Conservation (phyloP, 2,888 invertebrate species). For the Apodemia hepburni region DNA sequence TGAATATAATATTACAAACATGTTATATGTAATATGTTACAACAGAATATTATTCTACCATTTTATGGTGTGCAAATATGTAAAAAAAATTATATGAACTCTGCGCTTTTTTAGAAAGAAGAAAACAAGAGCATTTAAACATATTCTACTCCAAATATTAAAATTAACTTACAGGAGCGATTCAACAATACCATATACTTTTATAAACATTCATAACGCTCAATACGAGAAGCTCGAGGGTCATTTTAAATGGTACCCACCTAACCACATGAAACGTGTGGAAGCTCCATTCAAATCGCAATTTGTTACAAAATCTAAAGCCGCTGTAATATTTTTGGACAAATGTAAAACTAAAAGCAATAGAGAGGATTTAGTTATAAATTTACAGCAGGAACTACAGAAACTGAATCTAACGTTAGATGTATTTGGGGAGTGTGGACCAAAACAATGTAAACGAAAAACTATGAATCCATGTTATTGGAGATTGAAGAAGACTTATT, state of each 20-base stretch:
- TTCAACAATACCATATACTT: conserved; percentile 50
- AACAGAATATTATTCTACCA: too few relatives aligned
- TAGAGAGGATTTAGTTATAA: conserved; percentile 48
- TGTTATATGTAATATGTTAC: too few relatives aligned
- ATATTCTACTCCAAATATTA: too few relatives aligned
- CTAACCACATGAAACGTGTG: conserved; percentile 39
- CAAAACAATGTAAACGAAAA: conserved; percentile 44
- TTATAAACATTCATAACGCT: conserved; percentile 44
- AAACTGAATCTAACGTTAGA: conserved; percentile 63
- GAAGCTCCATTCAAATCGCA: conserved; percentile 36
- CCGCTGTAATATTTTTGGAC: conserved; percentile 57
- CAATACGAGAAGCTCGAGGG: conserved; percentile 41
- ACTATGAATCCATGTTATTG: conserved; percentile 53
- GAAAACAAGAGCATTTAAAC: too few relatives aligned
- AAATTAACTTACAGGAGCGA: conserved; percentile 37
- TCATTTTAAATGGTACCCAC: conserved; percentile 40
- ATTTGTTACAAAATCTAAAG: conserved; percentile 46
- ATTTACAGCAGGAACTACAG: conserved; percentile 61
- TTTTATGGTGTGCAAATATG: too few relatives aligned
- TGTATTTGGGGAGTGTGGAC: conserved; percentile 76
- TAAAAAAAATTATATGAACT: too few relatives aligned
- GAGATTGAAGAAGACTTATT: conserved; percentile 78
- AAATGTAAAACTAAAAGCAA: conserved; percentile 50
- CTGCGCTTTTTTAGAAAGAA: too few relatives aligned
- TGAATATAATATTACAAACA: too few relatives aligned